Conservation (phyloP, 1,140 invertebrate species). For the Campoletis sonorensis region DNA sequence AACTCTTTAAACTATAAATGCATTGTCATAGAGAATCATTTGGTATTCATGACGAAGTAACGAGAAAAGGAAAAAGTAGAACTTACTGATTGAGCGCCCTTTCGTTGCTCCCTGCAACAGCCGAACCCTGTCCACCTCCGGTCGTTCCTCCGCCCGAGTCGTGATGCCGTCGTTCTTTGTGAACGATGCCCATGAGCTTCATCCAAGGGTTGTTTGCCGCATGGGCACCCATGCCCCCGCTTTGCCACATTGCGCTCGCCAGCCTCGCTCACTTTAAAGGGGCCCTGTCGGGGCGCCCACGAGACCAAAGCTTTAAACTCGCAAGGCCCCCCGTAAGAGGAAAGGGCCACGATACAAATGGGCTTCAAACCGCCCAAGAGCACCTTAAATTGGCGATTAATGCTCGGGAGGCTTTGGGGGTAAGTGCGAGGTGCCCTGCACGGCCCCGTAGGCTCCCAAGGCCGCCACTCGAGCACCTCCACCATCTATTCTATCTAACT, state of each 20-base stretch:
- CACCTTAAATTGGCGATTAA: conserved; percentile 43
- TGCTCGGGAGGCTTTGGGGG: conserved; percentile 59
- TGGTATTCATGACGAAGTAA: too few relatives aligned
- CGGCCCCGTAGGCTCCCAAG: conserved; percentile 74
- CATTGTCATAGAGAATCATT: too few relatives aligned
- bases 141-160: conserved; percentile 78
- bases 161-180: conserved; percentile 83
- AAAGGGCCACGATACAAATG: conserved; percentile 45
- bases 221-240: conserved; percentile 85
- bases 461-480: conserved; percentile 70
- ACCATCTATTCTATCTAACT: conserved; percentile 72
- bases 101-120: conserved; percentile 77
- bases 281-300: conserved; percentile 67
- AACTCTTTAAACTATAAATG: too few relatives aligned
- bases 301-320: conserved; percentile 52
- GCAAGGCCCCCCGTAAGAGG: conserved; percentile 39
- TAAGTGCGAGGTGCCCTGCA: conserved; percentile 70
- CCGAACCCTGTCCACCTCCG: conserved; percentile 75
- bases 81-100: conserved; percentile 82
- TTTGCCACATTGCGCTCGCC: conserved; percentile 85
- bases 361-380: conserved; percentile 32
- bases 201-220: conserved; percentile 87
- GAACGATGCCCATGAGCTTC: conserved; percentile 89
- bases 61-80: neutral
- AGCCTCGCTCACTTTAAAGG: conserved; percentile 65